Base-by-base conservation (phyloP, 2,888 invertebrate genomes). In the Tridacna crocea region DNA sequence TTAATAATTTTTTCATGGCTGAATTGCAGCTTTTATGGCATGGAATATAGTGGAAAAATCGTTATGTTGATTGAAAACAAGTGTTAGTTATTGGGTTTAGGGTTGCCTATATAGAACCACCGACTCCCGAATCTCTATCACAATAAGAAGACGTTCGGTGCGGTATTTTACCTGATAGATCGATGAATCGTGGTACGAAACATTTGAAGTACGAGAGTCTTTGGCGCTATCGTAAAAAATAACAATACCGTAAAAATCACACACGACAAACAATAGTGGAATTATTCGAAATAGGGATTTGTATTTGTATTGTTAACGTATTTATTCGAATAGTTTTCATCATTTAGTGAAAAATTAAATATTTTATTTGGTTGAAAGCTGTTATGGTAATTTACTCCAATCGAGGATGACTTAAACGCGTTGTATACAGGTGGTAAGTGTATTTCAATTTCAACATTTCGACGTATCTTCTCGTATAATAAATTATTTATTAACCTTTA, bases 181-280 rank as follows among this genome's bases (percentile, higher is more conserved):
- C 24, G 66, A 66, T 66, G 66, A 66, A 36, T 26, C 66, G 36
- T 66, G 66, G 66, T 66, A 66, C 66, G 66, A 66, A 36, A 66
- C 17, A 27, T 22, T 24, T 66, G 10, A 24, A 66, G 66, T 66
- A 66, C 66, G 46, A 66, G n/a, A 19, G 61, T 27, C 2, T 36
- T 36, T 66, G 27, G 46, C 8, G 4, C 26, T 22, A 4, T 36
- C 19, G 66, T 66, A 17, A 66, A 36, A 66, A 66, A 27, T 36
- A 66, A 66, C 8, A 66, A 27, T 36, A 66, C 66, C 36, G 66
- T 66, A 66, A 61, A 24, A 61, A 61, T 22, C n/a, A 61, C 61
- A 22, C 22, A 10, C 22, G 19, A 24, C 61, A 24, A n/a, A 22
- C 4, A 61, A 61, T 11, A 11, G 36, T 36, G 36, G 61, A 61